These are phyloP conservation scores for Cyphomyrus discorhynchus DNA, from an alignment of 2,113 vertebrate species.

Conservation along the genomic window DNA sequence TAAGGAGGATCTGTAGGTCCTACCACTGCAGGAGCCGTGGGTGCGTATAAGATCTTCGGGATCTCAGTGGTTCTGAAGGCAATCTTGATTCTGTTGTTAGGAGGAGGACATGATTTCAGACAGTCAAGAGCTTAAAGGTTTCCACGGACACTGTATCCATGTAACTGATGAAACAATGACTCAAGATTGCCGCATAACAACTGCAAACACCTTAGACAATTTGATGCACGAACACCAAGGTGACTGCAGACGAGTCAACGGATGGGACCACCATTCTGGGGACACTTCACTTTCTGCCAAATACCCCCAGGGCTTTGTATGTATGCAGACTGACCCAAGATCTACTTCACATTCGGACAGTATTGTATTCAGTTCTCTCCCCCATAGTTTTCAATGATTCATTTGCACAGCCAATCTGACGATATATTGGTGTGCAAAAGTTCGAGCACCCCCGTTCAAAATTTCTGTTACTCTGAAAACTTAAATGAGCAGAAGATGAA, in stretches of 20 bases:
- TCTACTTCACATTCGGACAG: background rate
- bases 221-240: background rate
- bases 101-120: background rate
- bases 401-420: background rate
- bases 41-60: background rate
- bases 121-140: background rate
- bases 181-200: background rate
- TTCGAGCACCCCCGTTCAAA: background rate
- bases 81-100: background rate
- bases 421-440: background rate
- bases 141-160: background rate
- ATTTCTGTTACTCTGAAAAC: background rate
- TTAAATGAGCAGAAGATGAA: background rate
- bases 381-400: background rate
- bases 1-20: background rate
- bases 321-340: background rate
- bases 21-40: background rate
- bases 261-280: background rate
- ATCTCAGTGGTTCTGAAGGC: background rate
- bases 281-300: background rate
- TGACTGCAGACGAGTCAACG: background rate
- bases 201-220: background rate
- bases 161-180: background rate
- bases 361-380: background rate
- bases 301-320: background rate